Conservation (phyloP, 2,113 vertebrate genomes). For the Apteryx mantelli region DNA sequence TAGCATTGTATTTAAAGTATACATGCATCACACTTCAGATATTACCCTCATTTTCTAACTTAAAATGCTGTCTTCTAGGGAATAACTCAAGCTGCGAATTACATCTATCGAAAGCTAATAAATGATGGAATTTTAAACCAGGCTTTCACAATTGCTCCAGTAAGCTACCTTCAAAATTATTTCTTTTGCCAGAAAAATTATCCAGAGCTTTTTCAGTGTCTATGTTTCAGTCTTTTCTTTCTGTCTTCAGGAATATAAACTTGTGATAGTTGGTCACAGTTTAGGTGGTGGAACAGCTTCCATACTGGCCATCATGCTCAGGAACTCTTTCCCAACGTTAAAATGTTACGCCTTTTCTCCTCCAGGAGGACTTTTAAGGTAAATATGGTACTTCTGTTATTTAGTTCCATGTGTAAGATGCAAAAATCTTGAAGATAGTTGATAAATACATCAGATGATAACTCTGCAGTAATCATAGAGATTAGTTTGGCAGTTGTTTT, state of each 20-base stretch:
- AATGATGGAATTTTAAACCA: constrained; percentile 94
- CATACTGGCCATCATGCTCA: constrained; percentile 86
- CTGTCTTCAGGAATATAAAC: constrained; percentile 87
- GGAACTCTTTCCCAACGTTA: constrained; percentile 81
- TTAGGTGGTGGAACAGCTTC: constrained; percentile 91
- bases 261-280: constrained; percentile 95
- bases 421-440: neutral
- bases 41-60: neutral
- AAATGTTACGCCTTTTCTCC: constrained; percentile 93
- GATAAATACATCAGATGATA: neutral
- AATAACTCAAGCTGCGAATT: constrained; percentile 91
- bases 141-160: constrained; percentile 90
- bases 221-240: neutral
- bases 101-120: constrained; percentile 88
- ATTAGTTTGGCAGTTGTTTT: neutral
- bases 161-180: constrained; percentile 73
- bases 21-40: neutral
- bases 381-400: neutral
- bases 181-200: neutral
- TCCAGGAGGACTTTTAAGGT: constrained; percentile 95
- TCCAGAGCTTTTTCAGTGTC: neutral
- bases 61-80: constrained; percentile 78
- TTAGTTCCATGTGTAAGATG: neutral
- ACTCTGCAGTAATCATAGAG: neutral
- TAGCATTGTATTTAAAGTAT: neutral